Evolutionary conservation across 2,797 vertebrate genomes (phyloP).

Genomic region (Rhabdophis nuchalis): DNA sequence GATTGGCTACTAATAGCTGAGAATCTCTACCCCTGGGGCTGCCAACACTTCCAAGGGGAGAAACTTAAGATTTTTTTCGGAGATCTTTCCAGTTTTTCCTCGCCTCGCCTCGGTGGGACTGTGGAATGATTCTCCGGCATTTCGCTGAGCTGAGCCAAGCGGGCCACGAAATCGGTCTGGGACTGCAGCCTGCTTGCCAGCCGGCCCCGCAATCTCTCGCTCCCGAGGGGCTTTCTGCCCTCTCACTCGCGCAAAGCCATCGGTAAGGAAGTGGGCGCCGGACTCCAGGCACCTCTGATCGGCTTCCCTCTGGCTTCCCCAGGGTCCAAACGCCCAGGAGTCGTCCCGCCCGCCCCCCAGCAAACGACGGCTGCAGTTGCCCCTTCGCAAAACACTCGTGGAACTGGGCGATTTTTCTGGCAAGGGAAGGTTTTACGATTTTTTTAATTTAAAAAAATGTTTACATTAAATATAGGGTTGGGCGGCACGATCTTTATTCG

Average conservation of each 20-base stretch:
- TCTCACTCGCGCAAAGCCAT: not conserved
- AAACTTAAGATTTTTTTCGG: not conserved
- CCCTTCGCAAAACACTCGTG: not conserved
- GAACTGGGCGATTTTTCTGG: not conserved
- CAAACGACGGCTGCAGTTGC: no score
- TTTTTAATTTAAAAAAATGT: not conserved
- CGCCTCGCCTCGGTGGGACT: not conserved
- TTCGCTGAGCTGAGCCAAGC: no score
- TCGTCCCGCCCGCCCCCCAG: not conserved
- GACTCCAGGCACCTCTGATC: not conserved
- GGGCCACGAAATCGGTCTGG: not conserved
- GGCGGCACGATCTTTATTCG: not conserved
- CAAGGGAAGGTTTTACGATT: not conserved
- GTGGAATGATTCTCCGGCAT: no score
- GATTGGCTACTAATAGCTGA: not conserved
- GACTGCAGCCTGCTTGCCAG: not conserved
- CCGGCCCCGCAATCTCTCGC: fast-evolving
- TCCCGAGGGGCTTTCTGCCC: not conserved
- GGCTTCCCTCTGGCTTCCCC: not conserved
- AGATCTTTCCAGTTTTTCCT: not conserved
- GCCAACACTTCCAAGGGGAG: not conserved
- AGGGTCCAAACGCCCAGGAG: not conserved
- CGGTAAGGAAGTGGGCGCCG: constrained; percentile 1
- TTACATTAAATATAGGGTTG: not conserved
- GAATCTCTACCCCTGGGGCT: not conserved